phyloP scores from a whole-genome alignment of 1,140 invertebrate genomes.

The Pogonus chalceus region DNA sequence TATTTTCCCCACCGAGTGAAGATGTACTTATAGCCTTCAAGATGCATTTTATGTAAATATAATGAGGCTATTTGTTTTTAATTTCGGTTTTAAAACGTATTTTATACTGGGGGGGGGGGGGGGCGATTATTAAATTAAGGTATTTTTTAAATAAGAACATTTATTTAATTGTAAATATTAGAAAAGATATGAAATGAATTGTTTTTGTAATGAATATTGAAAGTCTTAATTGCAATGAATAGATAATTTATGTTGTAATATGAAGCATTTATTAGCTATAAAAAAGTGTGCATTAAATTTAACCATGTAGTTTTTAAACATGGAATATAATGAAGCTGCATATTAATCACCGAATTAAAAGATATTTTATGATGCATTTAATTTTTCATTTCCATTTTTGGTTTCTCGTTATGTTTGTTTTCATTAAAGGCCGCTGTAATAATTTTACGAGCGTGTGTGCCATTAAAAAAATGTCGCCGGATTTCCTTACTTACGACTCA shows the following conservation, averaged over 20 bases:
- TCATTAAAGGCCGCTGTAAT: background rate
- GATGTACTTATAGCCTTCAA: background rate
- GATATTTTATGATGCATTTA: background rate
- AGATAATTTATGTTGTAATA: no score
- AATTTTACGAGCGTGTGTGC: conserved; percentile 3
- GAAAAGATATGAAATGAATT: no score
- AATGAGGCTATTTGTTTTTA: background rate
- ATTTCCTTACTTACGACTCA: conserved; percentile 5
- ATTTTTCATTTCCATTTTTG: background rate
- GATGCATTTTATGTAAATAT: background rate
- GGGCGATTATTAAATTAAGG: no score
- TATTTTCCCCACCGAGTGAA: background rate
- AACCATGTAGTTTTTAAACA: no score
- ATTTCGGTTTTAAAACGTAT: no score
- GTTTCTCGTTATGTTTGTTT: background rate
- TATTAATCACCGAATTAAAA: background rate
- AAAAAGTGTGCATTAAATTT: no score
- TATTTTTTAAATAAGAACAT: no score
- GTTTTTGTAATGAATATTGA: no score
- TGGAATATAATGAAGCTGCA: background rate
- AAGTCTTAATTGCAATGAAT: no score
- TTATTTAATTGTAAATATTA: no score
- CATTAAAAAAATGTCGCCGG: background rate
- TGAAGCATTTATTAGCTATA: no score
- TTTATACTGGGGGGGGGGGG: no score